These are phyloP conservation scores for Ectropis crepuscularia DNA, from an alignment of 2,888 invertebrate genomes.

Conservation along the genomic window DNA sequence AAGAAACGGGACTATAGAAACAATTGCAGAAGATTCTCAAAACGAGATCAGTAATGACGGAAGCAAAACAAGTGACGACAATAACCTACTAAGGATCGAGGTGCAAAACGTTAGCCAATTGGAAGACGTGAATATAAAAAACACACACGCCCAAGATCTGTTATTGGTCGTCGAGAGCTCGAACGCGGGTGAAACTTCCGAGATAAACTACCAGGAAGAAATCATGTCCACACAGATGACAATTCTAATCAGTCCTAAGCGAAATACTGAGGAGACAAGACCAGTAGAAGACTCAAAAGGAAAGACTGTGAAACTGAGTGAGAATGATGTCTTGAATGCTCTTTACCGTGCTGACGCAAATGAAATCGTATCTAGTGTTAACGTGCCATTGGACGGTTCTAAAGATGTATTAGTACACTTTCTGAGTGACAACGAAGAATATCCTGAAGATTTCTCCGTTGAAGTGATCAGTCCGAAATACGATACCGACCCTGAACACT, in stretches of 20 bases:
- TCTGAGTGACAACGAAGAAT: constrained; percentile 48
- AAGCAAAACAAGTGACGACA: constrained; percentile 24
- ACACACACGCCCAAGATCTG: constrained; percentile 48
- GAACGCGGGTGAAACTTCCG: constrained; percentile 45
- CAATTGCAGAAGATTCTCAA: constrained; percentile 3
- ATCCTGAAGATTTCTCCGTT: constrained; percentile 63
- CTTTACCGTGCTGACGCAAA: constrained; percentile 34
- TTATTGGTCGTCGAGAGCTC: constrained; percentile 61
- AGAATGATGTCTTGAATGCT: constrained; percentile 48
- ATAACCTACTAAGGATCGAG: constrained; percentile 58
- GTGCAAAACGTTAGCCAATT: constrained; percentile 54
- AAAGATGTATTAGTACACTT: constrained; percentile 43
- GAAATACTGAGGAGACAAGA: constrained; percentile 10
- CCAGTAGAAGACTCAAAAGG: constrained; percentile 4
- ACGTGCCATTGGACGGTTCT: constrained; percentile 50
- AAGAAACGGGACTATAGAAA: not conserved
- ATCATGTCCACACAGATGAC: constrained; percentile 55
- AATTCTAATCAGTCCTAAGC: constrained; percentile 62
- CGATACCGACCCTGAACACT: constrained; percentile 53
- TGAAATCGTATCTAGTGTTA: constrained; percentile 48
- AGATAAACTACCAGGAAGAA: constrained; percentile 33
- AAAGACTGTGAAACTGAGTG: constrained; percentile 50
- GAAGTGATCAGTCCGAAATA: constrained; percentile 57
- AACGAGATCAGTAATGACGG: not conserved
- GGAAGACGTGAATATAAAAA: constrained; percentile 46